Evolutionary conservation across 2,888 invertebrate species (phyloP), one percentile per base, ranked within the genome.

Genomic region (Gibbula magus): DNA sequence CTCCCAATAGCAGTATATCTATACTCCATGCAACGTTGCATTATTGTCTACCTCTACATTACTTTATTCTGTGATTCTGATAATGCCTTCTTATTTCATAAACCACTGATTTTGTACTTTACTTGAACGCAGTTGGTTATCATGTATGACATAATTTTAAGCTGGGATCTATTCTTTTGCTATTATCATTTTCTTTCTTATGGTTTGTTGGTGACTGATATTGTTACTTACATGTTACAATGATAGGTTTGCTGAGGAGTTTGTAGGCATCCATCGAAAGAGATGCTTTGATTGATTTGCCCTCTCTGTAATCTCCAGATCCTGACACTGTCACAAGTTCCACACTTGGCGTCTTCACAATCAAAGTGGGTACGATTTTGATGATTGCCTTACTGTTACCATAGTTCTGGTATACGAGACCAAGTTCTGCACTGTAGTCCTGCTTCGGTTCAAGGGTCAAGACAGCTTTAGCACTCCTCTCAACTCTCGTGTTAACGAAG

Each of bases 191-290:
- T n/a, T n/a, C n/a, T n/a, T n/a, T n/a, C n/a, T n/a, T n/a, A n/a
- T n/a, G n/a, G n/a, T n/a, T n/a, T n/a, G n/a, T n/a, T n/a, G n/a
- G n/a, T n/a, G n/a, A n/a, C n/a, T n/a, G n/a, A n/a, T n/a, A n/a
- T n/a, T n/a, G n/a, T 25, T 54, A 82, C 85, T 83, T 79, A 89
- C 89, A 83, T 80, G 82, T 83, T 0, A 88, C n/a, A 18, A 35
- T 85, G 66, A 86, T 81, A 39, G 88, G 85, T n/a, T 81, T 81
- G 75, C 84, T 86, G 18, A 84, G 73, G 8, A 87, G 39, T 74
- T 83, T 86, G 32, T 79, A 77, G 4, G 79, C 18, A 7, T 85
- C 84, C n/a, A 89, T 74, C 7, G 81, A 79, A 4, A 86, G 25
- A 7, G 83, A 77, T 4, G 82, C 79, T 45, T 83, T 85, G 13